Evolutionary conservation across 2,888 invertebrate genomes (phyloP).

Genomic region (Coronaproctus castanopsis): DNA sequence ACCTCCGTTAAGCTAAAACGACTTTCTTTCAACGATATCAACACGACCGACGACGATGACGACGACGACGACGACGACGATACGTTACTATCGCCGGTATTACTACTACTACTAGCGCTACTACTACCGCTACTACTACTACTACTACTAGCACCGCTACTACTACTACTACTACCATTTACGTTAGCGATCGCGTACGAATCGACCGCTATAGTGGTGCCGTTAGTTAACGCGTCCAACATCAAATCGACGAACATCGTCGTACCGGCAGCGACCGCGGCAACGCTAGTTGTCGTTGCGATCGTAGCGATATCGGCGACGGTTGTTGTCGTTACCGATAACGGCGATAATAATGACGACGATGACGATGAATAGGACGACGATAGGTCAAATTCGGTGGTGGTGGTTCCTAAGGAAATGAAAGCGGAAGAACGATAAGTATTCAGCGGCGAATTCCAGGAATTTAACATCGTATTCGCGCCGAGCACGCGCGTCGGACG

Average conservation of each 20-base stretch:
- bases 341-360: no score
- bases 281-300: not conserved
- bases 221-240: not conserved
- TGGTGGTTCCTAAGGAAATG: no score
- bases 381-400: no score
- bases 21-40: not conserved
- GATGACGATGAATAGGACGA: no score
- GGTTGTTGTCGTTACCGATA: no score
- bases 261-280: not conserved
- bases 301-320: not conserved
- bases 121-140: conserved; percentile 1
- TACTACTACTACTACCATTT: conserved; percentile 2
- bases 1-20: conserved; percentile 27
- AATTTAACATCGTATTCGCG: not conserved
- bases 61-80: conserved; percentile 4
- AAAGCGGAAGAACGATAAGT: not conserved
- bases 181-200: no score
- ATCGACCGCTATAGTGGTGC: no score
- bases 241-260: not conserved
- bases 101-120: not conserved
- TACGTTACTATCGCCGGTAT: conserved; percentile 1
- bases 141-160: not conserved
- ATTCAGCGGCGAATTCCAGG: not conserved
- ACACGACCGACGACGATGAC: not conserved
- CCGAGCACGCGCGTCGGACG: not conserved